These are phyloP conservation scores for Phorcus lineatus DNA, from an alignment of 2,888 invertebrate genomes.

Conservation along the genomic window DNA sequence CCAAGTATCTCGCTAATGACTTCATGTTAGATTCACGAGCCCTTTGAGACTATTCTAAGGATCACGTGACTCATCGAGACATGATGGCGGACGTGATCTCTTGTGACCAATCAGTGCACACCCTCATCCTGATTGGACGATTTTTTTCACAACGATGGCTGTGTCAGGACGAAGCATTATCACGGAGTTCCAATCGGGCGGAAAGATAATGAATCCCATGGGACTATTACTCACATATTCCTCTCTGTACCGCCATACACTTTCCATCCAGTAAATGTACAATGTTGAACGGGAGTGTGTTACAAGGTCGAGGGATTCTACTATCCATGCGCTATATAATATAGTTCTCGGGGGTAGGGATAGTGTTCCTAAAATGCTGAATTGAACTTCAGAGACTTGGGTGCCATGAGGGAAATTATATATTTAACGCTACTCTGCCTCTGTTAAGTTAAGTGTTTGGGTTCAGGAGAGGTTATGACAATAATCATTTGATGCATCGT, in stretches of 20 bases:
- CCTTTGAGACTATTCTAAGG: too few species aligned
- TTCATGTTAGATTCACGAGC: too few species aligned
- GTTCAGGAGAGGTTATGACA: not conserved
- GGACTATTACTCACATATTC: not conserved
- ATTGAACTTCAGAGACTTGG: not conserved
- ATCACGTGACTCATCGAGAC: too few species aligned
- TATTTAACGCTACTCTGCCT: not conserved
- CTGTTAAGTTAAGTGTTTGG: not conserved
- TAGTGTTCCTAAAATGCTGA: not conserved
- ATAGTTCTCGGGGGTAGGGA: not conserved
- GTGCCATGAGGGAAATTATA: not conserved
- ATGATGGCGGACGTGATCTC: too few species aligned
- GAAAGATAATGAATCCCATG: slow-evolving; percentile 1
- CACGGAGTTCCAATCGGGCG: not conserved
- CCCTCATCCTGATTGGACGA: not conserved
- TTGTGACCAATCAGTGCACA: too few species aligned
- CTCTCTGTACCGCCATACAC: not conserved
- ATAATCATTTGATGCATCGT: too few species aligned
- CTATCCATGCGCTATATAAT: not conserved
- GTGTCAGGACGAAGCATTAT: not conserved
- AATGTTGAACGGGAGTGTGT: not conserved
- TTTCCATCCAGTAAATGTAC: not conserved
- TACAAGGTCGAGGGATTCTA: not conserved
- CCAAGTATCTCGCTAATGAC: too few species aligned
- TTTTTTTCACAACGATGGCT: not conserved